A percentile compares a stretch with the other conserved stretches of the same genome.
These are phyloP conservation scores for Tricholauxania praeusta DNA, from an alignment of 2,888 invertebrate genomes.

Conservation along the genomic window DNA sequence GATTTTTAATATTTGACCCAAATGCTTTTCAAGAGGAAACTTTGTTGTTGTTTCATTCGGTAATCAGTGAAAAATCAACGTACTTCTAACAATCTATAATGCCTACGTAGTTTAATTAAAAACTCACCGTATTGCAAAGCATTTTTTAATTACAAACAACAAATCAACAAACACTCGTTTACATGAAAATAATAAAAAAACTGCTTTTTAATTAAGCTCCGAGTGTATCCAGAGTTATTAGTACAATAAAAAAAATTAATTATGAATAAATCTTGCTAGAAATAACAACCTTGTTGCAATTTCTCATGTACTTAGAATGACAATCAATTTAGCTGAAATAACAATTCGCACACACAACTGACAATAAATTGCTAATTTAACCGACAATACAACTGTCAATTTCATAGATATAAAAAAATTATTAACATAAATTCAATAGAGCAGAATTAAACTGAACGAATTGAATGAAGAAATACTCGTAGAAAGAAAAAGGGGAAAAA, in stretches of 20 bases:
- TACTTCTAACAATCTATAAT: too few species aligned
- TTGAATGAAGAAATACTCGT: not conserved
- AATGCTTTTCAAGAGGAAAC: too few species aligned
- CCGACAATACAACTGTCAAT: conserved; percentile 8
- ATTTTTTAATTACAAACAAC: conserved; percentile 1
- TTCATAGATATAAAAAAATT: not conserved
- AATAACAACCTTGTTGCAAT: too few species aligned
- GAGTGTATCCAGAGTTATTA: too few species aligned
- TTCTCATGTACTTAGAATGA: conserved; percentile 18
- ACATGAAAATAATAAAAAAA: too few species aligned
- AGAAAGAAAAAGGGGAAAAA: conserved; percentile 25
- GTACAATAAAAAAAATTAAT: too few species aligned
- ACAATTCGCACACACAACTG: conserved; percentile 31
- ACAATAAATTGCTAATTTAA: conserved; percentile 34
- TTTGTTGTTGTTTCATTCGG: too few species aligned
- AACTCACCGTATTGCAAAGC: not conserved
- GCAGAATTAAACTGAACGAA: conserved; percentile 1
- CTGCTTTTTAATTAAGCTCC: too few species aligned
- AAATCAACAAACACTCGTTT: too few species aligned
- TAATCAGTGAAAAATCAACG: too few species aligned
- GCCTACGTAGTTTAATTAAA: not conserved
- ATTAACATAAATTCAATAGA: conserved; percentile 18
- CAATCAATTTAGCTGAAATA: conserved; percentile 26
- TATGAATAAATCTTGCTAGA: too few species aligned
- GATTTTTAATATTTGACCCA: too few species aligned